Conservation (phyloP, 2,888 invertebrate genomes). For the Adelognathus sp. region DNA sequence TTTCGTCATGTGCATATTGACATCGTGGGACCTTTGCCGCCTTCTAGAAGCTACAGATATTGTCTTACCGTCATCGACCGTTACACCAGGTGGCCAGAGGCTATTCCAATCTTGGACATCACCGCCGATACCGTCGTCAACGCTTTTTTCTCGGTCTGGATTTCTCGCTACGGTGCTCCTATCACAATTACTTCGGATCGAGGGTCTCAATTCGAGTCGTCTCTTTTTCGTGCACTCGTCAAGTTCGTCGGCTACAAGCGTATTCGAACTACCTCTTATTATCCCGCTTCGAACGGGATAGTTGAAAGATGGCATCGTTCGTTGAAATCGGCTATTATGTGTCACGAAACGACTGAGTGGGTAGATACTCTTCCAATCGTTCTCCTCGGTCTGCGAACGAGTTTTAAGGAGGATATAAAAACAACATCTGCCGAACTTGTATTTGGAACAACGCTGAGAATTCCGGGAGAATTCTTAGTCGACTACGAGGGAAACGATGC, state of each 20-base stretch:
- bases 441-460: background rate
- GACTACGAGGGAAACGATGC: background rate
- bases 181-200: background rate
- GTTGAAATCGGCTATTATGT: background rate
- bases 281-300: background rate
- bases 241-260: background rate
- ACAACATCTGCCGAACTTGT: background rate
- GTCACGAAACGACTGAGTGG: conserved; percentile 37
- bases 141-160: background rate
- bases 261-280: background rate
- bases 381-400: conserved; percentile 52
- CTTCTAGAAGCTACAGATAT: background rate
- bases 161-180: background rate
- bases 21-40: conserved; percentile 51
- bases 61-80: conserved; percentile 5
- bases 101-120: conserved; percentile 1
- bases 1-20: conserved; percentile 4
- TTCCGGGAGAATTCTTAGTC: background rate
- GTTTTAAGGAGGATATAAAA: conserved; percentile 45
- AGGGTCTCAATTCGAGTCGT: background rate
- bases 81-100: background rate
- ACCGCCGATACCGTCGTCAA: background rate
- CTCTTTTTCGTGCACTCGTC: background rate
- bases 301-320: background rate
- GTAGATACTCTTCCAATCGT: conserved; percentile 54